These are phyloP conservation scores for Catharus ustulatus DNA, from an alignment of 2,797 vertebrate species.

Conservation along the genomic window DNA sequence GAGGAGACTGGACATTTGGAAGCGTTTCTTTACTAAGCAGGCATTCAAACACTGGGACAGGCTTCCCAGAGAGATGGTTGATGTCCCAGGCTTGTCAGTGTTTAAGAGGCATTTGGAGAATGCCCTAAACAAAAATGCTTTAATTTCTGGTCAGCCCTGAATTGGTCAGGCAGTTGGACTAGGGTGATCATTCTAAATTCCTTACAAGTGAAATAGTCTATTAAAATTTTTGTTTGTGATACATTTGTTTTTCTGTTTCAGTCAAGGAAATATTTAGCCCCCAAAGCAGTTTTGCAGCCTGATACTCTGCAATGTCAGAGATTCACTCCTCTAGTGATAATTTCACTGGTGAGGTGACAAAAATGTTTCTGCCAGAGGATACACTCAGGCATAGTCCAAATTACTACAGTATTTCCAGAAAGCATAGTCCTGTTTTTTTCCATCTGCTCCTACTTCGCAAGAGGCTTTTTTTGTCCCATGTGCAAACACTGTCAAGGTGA, in stretches of 20 bases:
- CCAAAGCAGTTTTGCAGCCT: neutral
- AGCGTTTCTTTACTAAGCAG: neutral
- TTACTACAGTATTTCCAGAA: neutral
- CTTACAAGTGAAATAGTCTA: neutral
- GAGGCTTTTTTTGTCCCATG: neutral
- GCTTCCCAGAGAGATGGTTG: accelerated
- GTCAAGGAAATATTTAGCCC: neutral
- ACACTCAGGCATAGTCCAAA: neutral
- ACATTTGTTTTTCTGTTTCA: neutral
- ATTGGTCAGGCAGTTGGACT: neutral
- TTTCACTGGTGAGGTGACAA: neutral
- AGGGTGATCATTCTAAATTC: neutral
- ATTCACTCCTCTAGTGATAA: neutral
- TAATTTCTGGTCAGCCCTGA: neutral
- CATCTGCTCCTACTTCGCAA: neutral
- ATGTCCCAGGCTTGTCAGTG: neutral
- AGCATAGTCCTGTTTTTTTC: neutral
- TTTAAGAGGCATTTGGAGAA: neutral
- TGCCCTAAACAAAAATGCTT: neutral
- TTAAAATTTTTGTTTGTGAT: neutral
- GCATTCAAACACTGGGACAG: neutral
- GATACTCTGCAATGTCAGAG: neutral
- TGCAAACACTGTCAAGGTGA: neutral
- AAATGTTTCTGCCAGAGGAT: neutral
- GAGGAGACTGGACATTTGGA: neutral